Conservation (phyloP, 2,797 vertebrate genomes). For the Salarias fasciatus region DNA sequence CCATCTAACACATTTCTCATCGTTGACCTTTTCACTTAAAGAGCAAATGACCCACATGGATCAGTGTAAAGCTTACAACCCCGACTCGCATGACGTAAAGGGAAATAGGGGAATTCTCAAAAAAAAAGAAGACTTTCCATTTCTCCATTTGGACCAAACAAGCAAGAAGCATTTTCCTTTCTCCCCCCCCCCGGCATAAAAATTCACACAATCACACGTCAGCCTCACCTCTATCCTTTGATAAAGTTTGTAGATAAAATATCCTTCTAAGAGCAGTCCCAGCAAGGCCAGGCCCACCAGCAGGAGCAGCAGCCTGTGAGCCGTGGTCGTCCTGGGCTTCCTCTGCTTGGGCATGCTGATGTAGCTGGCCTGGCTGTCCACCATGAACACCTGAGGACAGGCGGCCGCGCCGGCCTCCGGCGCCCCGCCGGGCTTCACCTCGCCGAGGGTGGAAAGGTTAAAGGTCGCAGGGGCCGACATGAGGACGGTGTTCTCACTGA, state of each 20-base stretch:
- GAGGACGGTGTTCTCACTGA: neutral
- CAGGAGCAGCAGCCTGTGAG: constrained; percentile 42
- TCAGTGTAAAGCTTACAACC: neutral
- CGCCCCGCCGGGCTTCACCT: constrained; percentile 50
- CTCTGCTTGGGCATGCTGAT: constrained; percentile 3
- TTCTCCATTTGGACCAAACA: no score
- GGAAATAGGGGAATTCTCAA: constrained; percentile 47
- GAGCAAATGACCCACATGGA: neutral
- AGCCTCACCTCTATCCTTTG: constrained; percentile 64
- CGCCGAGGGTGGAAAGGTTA: neutral
- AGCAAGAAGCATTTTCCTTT: neutral
- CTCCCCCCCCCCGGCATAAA: neutral
- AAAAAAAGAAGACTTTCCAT: constrained; percentile 49
- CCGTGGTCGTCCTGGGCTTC: constrained; percentile 16
- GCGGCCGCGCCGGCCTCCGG: constrained; percentile 40
- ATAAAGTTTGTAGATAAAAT: constrained; percentile 69
- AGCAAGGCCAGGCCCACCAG: constrained; percentile 59
- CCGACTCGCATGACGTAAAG: constrained; percentile 36
- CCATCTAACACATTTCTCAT: constrained; percentile 10
- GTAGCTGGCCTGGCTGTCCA: constrained; percentile 65
- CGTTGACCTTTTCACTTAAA: constrained; percentile 5
- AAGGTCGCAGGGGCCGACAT: no score
- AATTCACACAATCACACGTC: neutral
- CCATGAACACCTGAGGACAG: constrained; percentile 74
- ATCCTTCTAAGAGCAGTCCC: constrained; percentile 67